Conservation (phyloP, 2,797 vertebrate species). For the Staurois parvus region DNA sequence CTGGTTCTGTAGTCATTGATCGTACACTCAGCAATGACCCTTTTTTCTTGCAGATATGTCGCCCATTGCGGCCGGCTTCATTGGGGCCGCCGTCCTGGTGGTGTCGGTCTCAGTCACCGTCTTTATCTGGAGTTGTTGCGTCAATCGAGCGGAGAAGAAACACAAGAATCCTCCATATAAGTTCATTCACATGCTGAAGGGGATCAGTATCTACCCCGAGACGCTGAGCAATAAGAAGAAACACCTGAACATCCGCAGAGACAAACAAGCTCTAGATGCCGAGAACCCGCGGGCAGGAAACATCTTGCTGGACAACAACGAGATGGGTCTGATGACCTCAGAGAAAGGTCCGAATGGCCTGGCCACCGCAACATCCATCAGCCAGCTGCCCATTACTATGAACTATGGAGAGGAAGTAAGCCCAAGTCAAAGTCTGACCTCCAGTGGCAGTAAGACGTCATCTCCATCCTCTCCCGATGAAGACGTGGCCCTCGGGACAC, state of each 20-base stretch:
- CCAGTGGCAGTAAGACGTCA: constrained; percentile 81
- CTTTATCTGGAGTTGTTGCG: constrained; percentile 94
- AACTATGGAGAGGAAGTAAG: constrained; percentile 84
- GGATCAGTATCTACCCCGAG: constrained; percentile 97
- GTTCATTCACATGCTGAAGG: constrained; percentile 98
- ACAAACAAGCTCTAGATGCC: constrained; percentile 64
- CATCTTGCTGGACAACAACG: constrained; percentile 77
- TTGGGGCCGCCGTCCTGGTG: constrained; percentile 91
- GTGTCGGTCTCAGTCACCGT: constrained; percentile 86
- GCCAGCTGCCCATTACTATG: constrained; percentile 81
- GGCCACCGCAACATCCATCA: constrained; percentile 64
- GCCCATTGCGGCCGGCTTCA: constrained; percentile 91
- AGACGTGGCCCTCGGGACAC: constrained; percentile 80
- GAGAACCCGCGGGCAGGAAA: constrained; percentile 65
- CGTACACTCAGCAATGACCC: no score
- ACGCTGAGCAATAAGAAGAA: constrained; percentile 91
- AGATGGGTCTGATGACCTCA: constrained; percentile 66
- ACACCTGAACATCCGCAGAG: constrained; percentile 80
- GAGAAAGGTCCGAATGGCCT: constrained; percentile 40
- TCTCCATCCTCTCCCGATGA: constrained; percentile 87
- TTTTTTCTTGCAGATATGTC: constrained; percentile 84
- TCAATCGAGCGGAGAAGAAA: constrained; percentile 84
- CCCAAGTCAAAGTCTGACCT: constrained; percentile 84
- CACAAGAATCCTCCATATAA: constrained; percentile 84
- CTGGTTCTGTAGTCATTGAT: no score